A percentile compares a stretch with the other conserved stretches of the same genome.
Conservation (phyloP, 2,888 invertebrate species). For the Philereme vetulata region DNA sequence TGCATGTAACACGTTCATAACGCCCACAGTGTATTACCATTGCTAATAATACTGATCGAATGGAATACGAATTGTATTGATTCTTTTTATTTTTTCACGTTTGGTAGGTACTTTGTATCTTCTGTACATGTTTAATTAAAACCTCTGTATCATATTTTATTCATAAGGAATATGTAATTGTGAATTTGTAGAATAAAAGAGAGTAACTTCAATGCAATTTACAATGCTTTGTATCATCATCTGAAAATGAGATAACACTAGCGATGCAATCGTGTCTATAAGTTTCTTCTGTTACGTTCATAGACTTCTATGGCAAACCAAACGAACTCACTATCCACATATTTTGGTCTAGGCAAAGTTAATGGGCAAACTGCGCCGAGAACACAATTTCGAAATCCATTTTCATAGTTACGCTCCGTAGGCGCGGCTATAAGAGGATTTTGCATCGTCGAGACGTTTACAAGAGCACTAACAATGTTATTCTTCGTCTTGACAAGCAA, state of each 20-base stretch:
- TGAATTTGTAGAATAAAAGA: neutral
- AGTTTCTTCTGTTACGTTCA: neutral
- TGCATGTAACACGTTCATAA: slow-evolving; percentile 39
- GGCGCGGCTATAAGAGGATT: slow-evolving; percentile 68
- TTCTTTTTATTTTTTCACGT: slow-evolving; percentile 14
- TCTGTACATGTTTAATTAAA: slow-evolving; percentile 18
- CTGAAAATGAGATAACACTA: no score
- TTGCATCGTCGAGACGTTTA: slow-evolving; percentile 71
- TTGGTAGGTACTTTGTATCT: slow-evolving; percentile 8
- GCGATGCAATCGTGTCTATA: no score
- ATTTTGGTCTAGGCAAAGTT: slow-evolving; percentile 8
- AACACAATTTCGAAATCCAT: slow-evolving; percentile 29
- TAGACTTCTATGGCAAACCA: no score
- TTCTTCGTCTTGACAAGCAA: slow-evolving; percentile 77
- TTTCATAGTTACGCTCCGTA: slow-evolving; percentile 36
- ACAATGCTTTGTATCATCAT: no score
- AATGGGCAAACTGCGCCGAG: slow-evolving; percentile 1
- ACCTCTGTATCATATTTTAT: slow-evolving; percentile 14
- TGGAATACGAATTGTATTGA: slow-evolving; percentile 22
- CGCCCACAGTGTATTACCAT: slow-evolving; percentile 41
- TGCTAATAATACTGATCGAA: slow-evolving; percentile 37
- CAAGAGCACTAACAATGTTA: slow-evolving; percentile 79
- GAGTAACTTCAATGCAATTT: no score
- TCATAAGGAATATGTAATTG: slow-evolving; percentile 4
- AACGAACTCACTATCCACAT: neutral